phyloP scores from a whole-genome alignment of 2,888 invertebrate genomes.

The Athalia circularis region DNA sequence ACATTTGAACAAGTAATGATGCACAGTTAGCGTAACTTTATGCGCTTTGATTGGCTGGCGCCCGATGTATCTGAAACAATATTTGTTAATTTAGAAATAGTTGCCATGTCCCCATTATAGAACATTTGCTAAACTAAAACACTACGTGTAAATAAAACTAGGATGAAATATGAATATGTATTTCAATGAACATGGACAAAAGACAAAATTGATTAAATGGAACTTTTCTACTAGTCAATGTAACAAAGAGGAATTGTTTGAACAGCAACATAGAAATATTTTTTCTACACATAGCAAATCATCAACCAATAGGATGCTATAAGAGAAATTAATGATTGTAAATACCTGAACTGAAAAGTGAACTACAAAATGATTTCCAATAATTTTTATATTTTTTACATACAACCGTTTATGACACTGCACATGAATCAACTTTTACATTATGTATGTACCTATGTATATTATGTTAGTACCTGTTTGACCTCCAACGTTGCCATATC shows the following conservation, averaged over 20 bases:
- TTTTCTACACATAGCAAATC: no score
- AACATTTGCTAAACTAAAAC: background rate
- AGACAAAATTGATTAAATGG: no score
- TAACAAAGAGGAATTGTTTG: no score
- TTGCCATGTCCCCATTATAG: background rate
- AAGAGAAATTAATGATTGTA: no score
- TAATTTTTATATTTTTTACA: background rate
- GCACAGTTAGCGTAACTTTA: constrained; percentile 72
- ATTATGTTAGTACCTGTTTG: constrained; percentile 35
- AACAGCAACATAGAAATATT: no score
- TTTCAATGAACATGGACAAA: no score
- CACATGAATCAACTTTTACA: constrained; percentile 31
- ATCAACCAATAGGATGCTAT: no score
- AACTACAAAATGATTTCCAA: background rate
- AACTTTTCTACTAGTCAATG: no score
- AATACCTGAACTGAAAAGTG: background rate
- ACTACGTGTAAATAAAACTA: background rate
- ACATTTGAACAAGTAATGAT: constrained; percentile 61
- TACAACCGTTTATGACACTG: constrained; percentile 20
- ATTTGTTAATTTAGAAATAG: background rate
- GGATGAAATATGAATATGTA: background rate
- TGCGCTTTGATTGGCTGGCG: constrained; percentile 68
- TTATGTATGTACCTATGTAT: constrained; percentile 18
- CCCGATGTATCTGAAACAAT: constrained; percentile 66
- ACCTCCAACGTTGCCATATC: constrained; percentile 45